These are phyloP conservation scores for Sphenopsis melanotis DNA, from an alignment of 2,797 vertebrate species.

Conservation along the genomic window DNA sequence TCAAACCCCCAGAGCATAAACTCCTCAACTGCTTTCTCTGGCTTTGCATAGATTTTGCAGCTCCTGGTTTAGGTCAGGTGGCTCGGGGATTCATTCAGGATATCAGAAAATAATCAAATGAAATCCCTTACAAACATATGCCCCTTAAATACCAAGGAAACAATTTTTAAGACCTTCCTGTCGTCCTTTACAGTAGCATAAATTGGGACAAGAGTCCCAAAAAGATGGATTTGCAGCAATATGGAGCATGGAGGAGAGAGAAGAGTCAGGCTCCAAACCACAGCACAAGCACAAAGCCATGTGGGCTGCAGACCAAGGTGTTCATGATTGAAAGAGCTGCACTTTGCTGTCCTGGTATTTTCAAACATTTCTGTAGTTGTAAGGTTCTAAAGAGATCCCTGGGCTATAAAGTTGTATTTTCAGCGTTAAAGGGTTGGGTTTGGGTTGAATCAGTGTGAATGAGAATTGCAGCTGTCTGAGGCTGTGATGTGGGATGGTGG, in stretches of 20 bases:
- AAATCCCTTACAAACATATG: background rate
- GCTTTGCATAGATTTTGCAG: constrained; percentile 37
- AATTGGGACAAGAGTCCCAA: background rate
- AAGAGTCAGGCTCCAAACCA: background rate
- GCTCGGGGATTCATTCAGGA: constrained; percentile 3
- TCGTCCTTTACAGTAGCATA: background rate
- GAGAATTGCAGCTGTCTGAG: background rate
- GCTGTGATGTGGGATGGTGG: background rate
- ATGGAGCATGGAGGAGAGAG: background rate
- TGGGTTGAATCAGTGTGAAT: background rate
- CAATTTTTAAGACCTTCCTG: background rate
- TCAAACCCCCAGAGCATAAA: constrained; percentile 20
- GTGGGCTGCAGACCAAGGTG: background rate
- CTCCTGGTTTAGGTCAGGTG: constrained; percentile 2
- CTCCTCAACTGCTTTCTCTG: background rate
- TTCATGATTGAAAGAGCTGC: background rate
- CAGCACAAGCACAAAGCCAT: background rate
- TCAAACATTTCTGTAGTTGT: background rate
- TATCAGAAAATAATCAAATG: constrained; percentile 30
- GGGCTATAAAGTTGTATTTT: background rate
- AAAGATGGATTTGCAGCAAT: background rate
- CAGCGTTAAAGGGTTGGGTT: background rate
- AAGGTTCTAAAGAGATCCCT: background rate
- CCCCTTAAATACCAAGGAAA: background rate
- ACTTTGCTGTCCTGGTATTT: background rate